phyloP scores from a whole-genome alignment of 2,888 invertebrate species.

The Harmothoe impar region DNA sequence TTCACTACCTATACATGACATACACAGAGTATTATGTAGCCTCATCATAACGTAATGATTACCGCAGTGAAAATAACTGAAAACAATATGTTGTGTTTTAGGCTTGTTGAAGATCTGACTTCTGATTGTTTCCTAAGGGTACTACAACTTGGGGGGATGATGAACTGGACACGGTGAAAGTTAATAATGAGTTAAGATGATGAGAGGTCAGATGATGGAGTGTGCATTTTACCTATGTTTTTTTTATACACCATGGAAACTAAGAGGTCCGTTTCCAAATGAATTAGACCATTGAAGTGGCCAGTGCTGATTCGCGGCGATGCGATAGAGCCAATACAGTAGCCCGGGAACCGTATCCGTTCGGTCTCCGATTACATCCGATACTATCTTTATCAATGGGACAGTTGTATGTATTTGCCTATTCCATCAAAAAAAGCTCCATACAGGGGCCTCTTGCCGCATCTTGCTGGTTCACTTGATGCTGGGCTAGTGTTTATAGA shows the following conservation, averaged over 20 bases:
- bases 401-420: too few relatives aligned
- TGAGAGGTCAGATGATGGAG: not conserved
- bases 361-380: too few relatives aligned
- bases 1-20: not conserved
- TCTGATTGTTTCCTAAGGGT: slow-evolving; percentile 1
- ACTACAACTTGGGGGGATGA: not conserved
- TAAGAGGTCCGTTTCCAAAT: too few relatives aligned
- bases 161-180: slow-evolving; percentile 8
- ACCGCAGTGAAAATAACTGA: not conserved
- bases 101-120: not conserved
- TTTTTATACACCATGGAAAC: slow-evolving; percentile 13
- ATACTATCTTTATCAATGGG: too few relatives aligned
- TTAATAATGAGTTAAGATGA: slow-evolving; percentile 12
- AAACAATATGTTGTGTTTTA: not conserved
- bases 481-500: too few relatives aligned
- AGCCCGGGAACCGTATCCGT: too few relatives aligned
- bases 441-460: too few relatives aligned
- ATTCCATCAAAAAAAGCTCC: too few relatives aligned
- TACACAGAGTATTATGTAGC: not conserved
- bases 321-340: too few relatives aligned
- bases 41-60: not conserved
- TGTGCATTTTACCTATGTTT: not conserved
- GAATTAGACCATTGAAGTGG: too few relatives aligned
- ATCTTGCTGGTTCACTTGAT: too few relatives aligned
- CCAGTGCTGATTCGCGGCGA: too few relatives aligned